These are phyloP conservation scores for Rhinogobius similis DNA, from an alignment of 2,113 vertebrate genomes.

Conservation along the genomic window DNA sequence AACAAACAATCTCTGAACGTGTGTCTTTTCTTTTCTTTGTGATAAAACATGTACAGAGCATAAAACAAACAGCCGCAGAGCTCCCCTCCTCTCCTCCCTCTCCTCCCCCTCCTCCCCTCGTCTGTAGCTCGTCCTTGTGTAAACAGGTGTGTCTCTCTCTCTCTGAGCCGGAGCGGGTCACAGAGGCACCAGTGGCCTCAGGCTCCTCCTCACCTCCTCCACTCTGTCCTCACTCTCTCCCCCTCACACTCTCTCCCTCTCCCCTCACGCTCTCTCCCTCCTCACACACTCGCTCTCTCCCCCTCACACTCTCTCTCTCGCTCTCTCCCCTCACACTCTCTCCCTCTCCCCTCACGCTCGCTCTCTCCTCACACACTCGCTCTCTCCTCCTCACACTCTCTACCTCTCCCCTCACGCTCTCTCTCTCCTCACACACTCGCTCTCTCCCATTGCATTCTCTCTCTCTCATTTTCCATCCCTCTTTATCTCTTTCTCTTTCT, in stretches of 20 bases:
- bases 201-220: slow-evolving; percentile 19
- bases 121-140: background rate
- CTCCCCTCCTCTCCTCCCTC: background rate
- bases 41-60: no score
- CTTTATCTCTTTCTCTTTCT: background rate
- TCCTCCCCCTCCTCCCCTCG: background rate
- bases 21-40: no score
- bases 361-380: background rate
- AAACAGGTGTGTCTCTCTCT: background rate
- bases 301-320: background rate
- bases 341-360: slow-evolving; percentile 33
- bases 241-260: background rate
- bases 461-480: background rate
- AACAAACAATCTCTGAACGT: no score
- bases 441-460: slow-evolving; percentile 11
- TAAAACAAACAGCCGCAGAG: no score
- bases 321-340: no score
- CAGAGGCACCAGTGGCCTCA: background rate
- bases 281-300: background rate
- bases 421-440: background rate
- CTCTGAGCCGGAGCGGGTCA: background rate
- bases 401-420: background rate
- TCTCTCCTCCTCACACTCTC: background rate
- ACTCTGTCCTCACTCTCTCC: background rate
- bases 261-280: slow-evolving; percentile 14